Evolutionary conservation across 2,888 invertebrate species (phyloP).

Genomic region (Nudaria mundana): DNA sequence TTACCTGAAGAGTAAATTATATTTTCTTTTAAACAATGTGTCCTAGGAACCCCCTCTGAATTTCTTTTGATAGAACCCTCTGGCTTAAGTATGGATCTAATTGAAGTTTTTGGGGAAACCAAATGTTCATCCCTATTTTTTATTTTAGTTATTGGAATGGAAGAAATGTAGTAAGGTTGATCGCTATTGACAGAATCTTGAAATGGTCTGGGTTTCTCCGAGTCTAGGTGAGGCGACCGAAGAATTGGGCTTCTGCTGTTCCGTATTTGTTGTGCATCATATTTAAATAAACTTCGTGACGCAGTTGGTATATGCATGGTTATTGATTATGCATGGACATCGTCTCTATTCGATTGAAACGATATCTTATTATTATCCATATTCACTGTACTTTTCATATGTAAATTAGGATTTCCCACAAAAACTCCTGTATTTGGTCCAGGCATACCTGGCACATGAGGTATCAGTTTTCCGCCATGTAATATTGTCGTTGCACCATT

Average conservation of each 20-base stretch:
- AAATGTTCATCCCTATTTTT: conserved; percentile 62
- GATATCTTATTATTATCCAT: conserved; percentile 43
- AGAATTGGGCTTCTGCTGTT: conserved; percentile 50
- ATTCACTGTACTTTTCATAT: conserved; percentile 41
- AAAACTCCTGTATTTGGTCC: conserved; percentile 86
- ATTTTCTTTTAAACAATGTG: conserved; percentile 58
- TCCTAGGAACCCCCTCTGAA: conserved; percentile 58
- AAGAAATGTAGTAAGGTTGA: conserved; percentile 39
- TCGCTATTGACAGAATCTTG: conserved; percentile 47
- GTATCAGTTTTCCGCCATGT: conserved; percentile 88
- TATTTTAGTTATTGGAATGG: conserved; percentile 64
- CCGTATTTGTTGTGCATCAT: conserved; percentile 48
- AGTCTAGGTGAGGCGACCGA: conserved; percentile 42
- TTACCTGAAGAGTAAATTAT: conserved; percentile 44
- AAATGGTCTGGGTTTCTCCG: conserved; percentile 45
- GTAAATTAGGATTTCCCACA: conserved; percentile 43
- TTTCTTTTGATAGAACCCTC: conserved; percentile 59
- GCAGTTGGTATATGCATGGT: conserved; percentile 37
- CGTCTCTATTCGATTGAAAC: conserved; percentile 43
- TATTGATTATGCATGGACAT: conserved; percentile 36
- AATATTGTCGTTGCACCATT: conserved; percentile 84
- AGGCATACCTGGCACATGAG: conserved; percentile 93
- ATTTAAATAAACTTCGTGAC: conserved; percentile 45
- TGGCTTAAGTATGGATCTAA: conserved; percentile 48
- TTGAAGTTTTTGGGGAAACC: conserved; percentile 28